A percentile compares a stretch with the other conserved stretches of the same genome.
Evolutionary conservation across 2,888 invertebrate genomes (phyloP).

Genomic region (Amblyjoppa proteus): DNA sequence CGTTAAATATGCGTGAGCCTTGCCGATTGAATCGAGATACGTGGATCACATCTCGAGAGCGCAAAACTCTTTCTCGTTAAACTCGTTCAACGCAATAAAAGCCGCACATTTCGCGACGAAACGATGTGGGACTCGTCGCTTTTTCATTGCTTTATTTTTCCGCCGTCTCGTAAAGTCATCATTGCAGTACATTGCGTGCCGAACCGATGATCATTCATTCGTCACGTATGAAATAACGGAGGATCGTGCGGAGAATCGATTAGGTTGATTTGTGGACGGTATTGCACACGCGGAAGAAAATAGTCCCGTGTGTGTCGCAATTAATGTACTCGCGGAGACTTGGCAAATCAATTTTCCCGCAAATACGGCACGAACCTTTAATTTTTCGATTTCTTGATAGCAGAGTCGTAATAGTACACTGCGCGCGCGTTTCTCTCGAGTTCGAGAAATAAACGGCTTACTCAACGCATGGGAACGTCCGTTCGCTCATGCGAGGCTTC

Average conservation of each 20-base stretch:
- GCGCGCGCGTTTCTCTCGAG: conserved; percentile 30
- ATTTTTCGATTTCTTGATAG: conserved; percentile 63
- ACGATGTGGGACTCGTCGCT: conserved; percentile 24
- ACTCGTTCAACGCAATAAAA: conserved; percentile 3
- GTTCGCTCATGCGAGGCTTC: conserved; percentile 76
- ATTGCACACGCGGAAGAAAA: conserved; percentile 28
- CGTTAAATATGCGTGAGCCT: conserved; percentile 18
- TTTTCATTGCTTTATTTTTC: conserved; percentile 10
- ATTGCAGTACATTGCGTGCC: conserved; percentile 51
- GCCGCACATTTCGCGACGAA: conserved; percentile 15
- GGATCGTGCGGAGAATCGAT: conserved; percentile 63
- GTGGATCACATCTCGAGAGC: conserved; percentile 42
- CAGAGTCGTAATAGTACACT: conserved; percentile 50
- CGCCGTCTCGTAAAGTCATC: conserved; percentile 38
- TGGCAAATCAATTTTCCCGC: conserved; percentile 61
- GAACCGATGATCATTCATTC: conserved; percentile 55
- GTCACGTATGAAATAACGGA: conserved; percentile 49
- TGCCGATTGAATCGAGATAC: conserved; percentile 54
- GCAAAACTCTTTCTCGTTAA: conserved; percentile 34
- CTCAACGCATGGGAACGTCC: conserved; percentile 72
- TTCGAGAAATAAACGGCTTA: conserved; percentile 53
- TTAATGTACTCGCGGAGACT: conserved; percentile 60
- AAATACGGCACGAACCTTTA: conserved; percentile 8
- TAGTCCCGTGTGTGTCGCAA: conserved; percentile 44
- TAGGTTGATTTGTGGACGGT: conserved; percentile 48